A percentile compares a stretch with the other conserved stretches of the same genome.
phyloP scores from a whole-genome alignment of 2,797 vertebrate genomes.

The Epinephelus awoara region DNA sequence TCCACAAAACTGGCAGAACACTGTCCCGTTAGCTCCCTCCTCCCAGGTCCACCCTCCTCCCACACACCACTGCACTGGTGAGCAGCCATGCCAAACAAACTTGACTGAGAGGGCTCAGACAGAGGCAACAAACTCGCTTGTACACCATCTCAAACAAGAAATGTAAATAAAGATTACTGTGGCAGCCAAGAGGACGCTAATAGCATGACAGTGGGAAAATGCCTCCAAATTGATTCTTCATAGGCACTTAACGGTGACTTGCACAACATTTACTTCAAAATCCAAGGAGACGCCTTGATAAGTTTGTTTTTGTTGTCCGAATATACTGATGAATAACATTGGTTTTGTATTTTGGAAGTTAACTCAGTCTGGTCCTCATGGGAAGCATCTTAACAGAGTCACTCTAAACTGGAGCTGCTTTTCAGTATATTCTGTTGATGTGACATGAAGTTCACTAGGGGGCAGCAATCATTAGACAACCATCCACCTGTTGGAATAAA shows the following conservation, averaged over 20 bases:
- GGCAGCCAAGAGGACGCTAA: conserved; percentile 29
- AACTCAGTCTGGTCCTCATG: conserved; percentile 15
- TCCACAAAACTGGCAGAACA: conserved; percentile 39
- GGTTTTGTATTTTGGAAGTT: conserved; percentile 35
- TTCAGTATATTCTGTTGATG: conserved; percentile 19
- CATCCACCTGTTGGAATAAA: not conserved
- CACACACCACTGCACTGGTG: conserved; percentile 44
- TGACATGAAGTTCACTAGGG: conserved; percentile 79
- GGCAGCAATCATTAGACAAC: conserved; percentile 81
- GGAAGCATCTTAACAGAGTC: conserved; percentile 13
- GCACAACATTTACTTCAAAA: conserved; percentile 28
- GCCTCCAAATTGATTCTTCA: conserved; percentile 39
- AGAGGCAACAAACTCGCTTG: conserved; percentile 53
- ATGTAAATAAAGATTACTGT: conserved; percentile 55
- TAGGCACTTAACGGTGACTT: conserved; percentile 32
- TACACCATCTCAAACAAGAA: conserved; percentile 54
- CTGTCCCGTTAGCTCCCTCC: conserved; percentile 30
- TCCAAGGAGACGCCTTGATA: conserved; percentile 1
- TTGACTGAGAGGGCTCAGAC: conserved; percentile 21
- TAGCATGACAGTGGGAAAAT: conserved; percentile 57
- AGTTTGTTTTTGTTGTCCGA: conserved; percentile 62
- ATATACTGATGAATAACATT: conserved; percentile 40
- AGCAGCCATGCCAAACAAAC: conserved; percentile 66
- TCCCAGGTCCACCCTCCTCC: conserved; percentile 21
- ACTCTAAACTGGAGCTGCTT: conserved; percentile 7